Evolutionary conservation across 2,888 invertebrate species (phyloP).

Genomic region (Xanthia togata): DNA sequence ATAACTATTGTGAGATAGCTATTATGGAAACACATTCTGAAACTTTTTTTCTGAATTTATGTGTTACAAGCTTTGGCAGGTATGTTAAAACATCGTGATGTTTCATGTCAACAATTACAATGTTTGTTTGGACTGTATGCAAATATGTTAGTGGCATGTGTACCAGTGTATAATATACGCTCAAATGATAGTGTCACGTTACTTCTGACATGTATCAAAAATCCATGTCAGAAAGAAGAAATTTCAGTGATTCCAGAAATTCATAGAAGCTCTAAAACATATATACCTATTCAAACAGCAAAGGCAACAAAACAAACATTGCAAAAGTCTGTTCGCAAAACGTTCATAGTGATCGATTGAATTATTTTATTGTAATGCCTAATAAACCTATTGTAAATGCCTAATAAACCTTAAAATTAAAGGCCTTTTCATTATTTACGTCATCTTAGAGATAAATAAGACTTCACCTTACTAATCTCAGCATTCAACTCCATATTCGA

Average conservation of each 20-base stretch:
- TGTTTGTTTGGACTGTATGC: slow-evolving; percentile 20
- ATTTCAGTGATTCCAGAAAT: background rate
- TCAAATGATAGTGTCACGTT: background rate
- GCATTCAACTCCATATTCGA: background rate
- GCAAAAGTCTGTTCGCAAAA: background rate
- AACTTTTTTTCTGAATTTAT: background rate
- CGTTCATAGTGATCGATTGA: background rate
- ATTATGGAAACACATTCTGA: background rate
- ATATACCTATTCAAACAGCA: background rate
- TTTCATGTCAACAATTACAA: background rate
- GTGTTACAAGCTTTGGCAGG: background rate
- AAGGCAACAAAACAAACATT: background rate
- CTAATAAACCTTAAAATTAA: background rate
- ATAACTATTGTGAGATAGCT: no score
- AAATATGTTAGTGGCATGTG: slow-evolving; percentile 22
- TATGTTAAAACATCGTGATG: background rate
- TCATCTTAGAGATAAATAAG: background rate
- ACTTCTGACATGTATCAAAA: slow-evolving; percentile 19
- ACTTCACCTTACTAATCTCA: background rate
- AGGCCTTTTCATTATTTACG: background rate
- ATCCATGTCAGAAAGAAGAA: no score
- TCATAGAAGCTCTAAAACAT: background rate
- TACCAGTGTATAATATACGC: background rate
- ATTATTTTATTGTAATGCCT: background rate
- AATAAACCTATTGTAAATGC: background rate